A percentile compares a stretch with the other conserved stretches of the same genome.
Conservation (phyloP, 1,140 invertebrate genomes). For the Euwallacea fornicatus region DNA sequence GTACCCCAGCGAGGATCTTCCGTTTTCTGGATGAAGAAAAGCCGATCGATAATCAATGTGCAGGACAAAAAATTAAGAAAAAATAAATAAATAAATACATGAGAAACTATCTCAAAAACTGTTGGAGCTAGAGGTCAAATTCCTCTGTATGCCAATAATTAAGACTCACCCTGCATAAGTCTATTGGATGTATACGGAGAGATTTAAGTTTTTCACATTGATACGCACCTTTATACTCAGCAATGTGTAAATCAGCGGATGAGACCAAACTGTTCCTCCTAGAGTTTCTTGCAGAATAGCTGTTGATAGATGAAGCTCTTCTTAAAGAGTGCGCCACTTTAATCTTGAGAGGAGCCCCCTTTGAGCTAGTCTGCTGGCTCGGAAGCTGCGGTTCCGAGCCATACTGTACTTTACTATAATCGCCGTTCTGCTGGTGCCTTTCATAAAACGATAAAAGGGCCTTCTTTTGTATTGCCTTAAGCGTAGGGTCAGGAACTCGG, state of each 20-base stretch:
- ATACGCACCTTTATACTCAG: no score
- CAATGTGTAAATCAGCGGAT: constrained; percentile 41
- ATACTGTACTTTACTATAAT: constrained; percentile 56
- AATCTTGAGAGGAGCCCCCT: constrained; percentile 61
- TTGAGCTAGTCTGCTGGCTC: constrained; percentile 43
- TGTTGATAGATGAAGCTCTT: constrained; percentile 69
- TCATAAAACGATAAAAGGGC: constrained; percentile 84
- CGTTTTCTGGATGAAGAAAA: constrained; percentile 5
- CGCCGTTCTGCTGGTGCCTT: constrained; percentile 59
- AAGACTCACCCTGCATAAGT: no score
- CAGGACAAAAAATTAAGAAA: background rate
- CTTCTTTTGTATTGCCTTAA: constrained; percentile 87
- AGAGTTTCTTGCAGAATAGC: constrained; percentile 60
- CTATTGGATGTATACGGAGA: no score
- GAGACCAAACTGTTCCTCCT: constrained; percentile 50
- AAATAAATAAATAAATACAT: background rate
- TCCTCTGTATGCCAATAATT: no score
- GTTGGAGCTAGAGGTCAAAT: no score
- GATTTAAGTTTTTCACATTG: no score
- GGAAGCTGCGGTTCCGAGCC: constrained; percentile 63
- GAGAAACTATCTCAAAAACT: background rate
- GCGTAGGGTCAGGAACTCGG: constrained; percentile 70
- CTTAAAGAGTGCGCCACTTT: constrained; percentile 59
- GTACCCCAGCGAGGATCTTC: constrained; percentile 54
- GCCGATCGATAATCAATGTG: background rate